Percentiles rank a stretch among this genome's conserved stretches.
These are phyloP conservation scores for Condylostylus longicornis DNA, from an alignment of 1,140 invertebrate genomes.

Conservation along the genomic window DNA sequence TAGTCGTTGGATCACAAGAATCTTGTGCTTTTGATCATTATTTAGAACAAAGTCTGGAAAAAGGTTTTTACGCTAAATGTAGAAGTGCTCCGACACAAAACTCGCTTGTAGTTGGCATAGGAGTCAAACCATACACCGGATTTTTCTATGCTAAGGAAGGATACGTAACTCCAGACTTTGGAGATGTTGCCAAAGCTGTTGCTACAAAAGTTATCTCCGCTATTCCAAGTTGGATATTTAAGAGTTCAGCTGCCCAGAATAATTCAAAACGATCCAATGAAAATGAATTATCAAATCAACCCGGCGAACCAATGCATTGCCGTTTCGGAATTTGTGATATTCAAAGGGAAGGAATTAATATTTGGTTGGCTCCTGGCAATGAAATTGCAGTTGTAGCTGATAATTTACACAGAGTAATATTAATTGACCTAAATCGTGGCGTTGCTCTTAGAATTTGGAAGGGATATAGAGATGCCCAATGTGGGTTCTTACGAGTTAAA, in stretches of 20 bases:
- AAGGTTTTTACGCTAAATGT: conserved; percentile 37
- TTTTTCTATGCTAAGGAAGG: conserved; percentile 85
- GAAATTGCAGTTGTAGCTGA: conserved; percentile 69
- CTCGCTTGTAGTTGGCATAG: conserved; percentile 62
- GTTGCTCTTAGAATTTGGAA: conserved; percentile 78
- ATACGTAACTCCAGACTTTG: conserved; percentile 50
- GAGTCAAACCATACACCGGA: conserved; percentile 67
- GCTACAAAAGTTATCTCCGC: conserved; percentile 58
- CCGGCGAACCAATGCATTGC: conserved; percentile 43
- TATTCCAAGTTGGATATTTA: conserved; percentile 20
- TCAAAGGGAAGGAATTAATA: conserved; percentile 51
- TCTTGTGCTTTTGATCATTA: conserved; percentile 77
- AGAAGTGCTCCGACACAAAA: conserved; percentile 59
- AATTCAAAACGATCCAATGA: conserved; percentile 13
- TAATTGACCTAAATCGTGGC: conserved; percentile 68
- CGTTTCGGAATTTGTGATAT: conserved; percentile 74
- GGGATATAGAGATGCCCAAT: conserved; percentile 86
- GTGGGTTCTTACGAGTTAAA: conserved; percentile 56
- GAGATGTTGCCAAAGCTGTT: conserved; percentile 76
- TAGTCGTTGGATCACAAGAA: conserved; percentile 58
- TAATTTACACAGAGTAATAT: conserved; percentile 66
- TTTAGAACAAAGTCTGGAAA: conserved; percentile 35
- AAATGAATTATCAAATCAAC: conserved; percentile 31
- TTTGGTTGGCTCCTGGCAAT: conserved; percentile 65
- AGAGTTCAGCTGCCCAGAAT: conserved; percentile 10